Base-by-base conservation (phyloP, 92 coral and sea anemone genomes). In the Nematostella vectensis region DNA sequence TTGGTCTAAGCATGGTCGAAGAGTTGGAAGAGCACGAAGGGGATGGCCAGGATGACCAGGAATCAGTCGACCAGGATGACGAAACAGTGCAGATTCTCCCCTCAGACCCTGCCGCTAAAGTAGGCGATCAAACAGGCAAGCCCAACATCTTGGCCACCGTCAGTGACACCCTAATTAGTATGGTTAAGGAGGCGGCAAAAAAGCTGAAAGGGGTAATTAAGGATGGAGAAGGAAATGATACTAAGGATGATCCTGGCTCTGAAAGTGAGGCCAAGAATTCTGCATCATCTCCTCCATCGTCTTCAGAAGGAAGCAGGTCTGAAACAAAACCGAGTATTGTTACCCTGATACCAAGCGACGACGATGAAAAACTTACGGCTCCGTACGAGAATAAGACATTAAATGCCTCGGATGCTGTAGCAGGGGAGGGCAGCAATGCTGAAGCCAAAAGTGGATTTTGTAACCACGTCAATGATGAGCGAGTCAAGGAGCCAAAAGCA, bases 21-120 rank as follows among this genome's bases (percentile, higher is more conserved):
- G 99, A 93, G 59, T 73, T 86, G 22, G 99, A 93, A 49, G 99
- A 87, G 63, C 99, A 93, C 16, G 99, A 87, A 65, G 79, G 74
- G 22, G 89, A 65, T 1, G 62, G 88, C 45, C 91, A 79, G 25
- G 94, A 91, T 20, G 80, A 70, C 12, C 70, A 39, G 18, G 77
- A 77, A 17, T 50, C 66, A 37, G 24, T 53, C 11, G 94, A 80
- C 47, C 51, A 27, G 24, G 95, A 85, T 43, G 88, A 78, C 25
- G 85, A 71, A 10, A 31, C 47, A 1, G 53, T 71, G 19, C 87
- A 67, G 24, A 78, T 85, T 15, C 25, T 85, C 20, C 95, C 95
- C 0, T 62, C 83, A 10, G 84, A 85, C 27, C 84, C 96, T 6
- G 74, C 87, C 6, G 89, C 76, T 23, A 64, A 76, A 12, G 51